A percentile compares a stretch with the other conserved stretches of the same genome.
phyloP scores from a whole-genome alignment of 2,797 vertebrate genomes.

The Basileuterus tristriatus region DNA sequence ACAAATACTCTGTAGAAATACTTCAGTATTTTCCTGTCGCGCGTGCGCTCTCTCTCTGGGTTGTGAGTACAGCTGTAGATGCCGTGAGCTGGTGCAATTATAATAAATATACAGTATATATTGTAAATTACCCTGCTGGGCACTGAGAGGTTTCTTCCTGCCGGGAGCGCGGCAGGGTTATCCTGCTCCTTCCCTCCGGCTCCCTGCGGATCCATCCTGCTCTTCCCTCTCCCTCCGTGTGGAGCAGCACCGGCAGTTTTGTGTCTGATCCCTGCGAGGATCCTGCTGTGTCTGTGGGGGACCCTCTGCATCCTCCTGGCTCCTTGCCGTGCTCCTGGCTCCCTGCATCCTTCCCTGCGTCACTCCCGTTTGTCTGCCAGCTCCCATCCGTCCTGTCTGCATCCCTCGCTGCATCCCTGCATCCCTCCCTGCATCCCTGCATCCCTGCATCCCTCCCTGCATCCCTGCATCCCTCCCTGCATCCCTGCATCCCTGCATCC shows the following conservation, averaged over 20 bases:
- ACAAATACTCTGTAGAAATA: conserved; percentile 64
- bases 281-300: rapidly evolving
- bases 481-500: too few species aligned
- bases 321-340: neutral
- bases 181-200: neutral
- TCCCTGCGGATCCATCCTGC: rapidly evolving
- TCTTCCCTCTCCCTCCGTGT: neutral
- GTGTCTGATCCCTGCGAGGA: neutral
- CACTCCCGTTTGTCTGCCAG: neutral
- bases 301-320: neutral
- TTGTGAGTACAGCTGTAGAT: conserved; percentile 72
- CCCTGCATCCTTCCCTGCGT: neutral
- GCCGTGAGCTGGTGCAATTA: conserved; percentile 64
- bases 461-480: neutral
- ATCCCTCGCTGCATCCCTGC: neutral
- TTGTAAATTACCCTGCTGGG: conserved; percentile 37
- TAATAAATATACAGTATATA: conserved; percentile 72
- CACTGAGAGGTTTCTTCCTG: neutral
- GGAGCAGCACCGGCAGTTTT: neutral
- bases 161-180: neutral
- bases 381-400: neutral
- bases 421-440: neutral
- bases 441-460: neutral
- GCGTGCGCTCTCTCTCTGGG: conserved; percentile 23
- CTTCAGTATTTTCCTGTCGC: conserved; percentile 59